Percentiles rank a stretch among this genome's conserved stretches.
These are phyloP conservation scores for Pempheris klunzingeri DNA, from an alignment of 2,797 vertebrate species.

Conservation along the genomic window DNA sequence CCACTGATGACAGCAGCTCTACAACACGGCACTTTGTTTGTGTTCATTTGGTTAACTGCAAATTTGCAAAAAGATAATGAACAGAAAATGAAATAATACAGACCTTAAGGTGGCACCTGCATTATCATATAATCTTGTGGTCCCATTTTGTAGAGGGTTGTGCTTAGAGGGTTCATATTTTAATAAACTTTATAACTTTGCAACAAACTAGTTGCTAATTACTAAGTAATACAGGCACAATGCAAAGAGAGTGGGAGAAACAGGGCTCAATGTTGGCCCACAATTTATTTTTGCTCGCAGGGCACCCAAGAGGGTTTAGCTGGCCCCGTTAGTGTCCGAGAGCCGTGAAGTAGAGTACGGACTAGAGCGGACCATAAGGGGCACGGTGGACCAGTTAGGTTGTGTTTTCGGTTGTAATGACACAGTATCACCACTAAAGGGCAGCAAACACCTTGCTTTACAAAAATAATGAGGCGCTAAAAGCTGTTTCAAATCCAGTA, in stretches of 20 bases:
- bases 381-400: too few species aligned
- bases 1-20: background rate
- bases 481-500: background rate
- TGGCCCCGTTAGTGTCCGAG: background rate
- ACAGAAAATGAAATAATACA: background rate
- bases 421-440: slow-evolving; percentile 47
- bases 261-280: background rate
- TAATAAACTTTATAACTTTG: background rate
- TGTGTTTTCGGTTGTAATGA: slow-evolving; percentile 43
- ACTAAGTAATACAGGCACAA: background rate
- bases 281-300: background rate
- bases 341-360: background rate
- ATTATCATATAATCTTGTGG: background rate
- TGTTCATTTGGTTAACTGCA: background rate
- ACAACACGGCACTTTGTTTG: background rate
- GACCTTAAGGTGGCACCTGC: background rate
- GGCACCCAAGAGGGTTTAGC: background rate
- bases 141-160: background rate
- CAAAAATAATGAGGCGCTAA: background rate
- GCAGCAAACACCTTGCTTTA: slow-evolving; percentile 47
- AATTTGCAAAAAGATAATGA: background rate
- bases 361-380: background rate
- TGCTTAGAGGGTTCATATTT: background rate
- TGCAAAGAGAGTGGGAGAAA: background rate
- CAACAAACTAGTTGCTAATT: background rate